Evolutionary conservation across 2,113 vertebrate genomes (phyloP), one percentile per base, ranked within the genome.

Genomic region (Paramormyrops kingsleyae): DNA sequence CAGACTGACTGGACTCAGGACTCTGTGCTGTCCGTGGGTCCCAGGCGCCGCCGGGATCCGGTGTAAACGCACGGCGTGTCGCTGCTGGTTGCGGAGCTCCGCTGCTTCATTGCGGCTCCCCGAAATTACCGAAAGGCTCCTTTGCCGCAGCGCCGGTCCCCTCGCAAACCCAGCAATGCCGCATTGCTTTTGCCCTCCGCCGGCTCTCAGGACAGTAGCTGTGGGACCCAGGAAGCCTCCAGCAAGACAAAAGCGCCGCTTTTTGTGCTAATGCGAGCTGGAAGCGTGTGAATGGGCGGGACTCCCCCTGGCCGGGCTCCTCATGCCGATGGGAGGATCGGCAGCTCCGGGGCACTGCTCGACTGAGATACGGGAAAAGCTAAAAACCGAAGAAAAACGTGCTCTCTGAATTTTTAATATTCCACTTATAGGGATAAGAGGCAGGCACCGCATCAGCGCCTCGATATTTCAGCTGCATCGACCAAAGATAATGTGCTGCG

Each of bases 241-340:
- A 56, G 42, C 89, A n/a, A 59, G 21, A 87, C 39, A 66, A 31
- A 62, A 47, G 52, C 80, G 24, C 47, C 19, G 74, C 12, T 83
- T 84, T 46, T 35, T 15, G 47, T n/a, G 74, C 88, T 24, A 44
- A 15, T 27, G 77, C 3, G 24, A 21, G 15, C 21, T 46, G 80
- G 31, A 59, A 80, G 89, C 46, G 39, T 62, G 89, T 85, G n/a
- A 35, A 85, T 21, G 52, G 80, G 89, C 89, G 52, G 52, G 35
- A 80, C 80, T 56, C 74, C 77, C 31, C 47, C 77, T 31, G 77
- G 24, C 88, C 27, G 77, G 88, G 56, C 35, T 44, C 35, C 39
- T 31, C 53, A 62, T 88, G 27, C 53, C 9, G 56, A 59, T 39
- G 13, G 50, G 87, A 35, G 12, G 12, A 49, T 15, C 35, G 17